Conservation (phyloP, 2,888 invertebrate genomes). For the Pinctada fucata region DNA sequence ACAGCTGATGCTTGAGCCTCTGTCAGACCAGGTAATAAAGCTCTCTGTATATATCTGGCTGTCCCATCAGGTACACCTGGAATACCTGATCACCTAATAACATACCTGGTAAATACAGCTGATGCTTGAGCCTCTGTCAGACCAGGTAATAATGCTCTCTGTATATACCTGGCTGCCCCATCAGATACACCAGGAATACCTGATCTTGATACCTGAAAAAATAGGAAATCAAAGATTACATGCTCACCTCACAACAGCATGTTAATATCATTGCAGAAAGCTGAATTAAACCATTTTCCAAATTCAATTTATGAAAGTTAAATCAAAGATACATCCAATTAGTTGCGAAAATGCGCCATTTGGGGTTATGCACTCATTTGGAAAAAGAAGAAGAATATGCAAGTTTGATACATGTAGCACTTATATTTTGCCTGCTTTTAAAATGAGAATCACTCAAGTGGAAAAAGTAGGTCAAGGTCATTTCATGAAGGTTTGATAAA, state of each 20-base stretch:
- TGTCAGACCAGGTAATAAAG: constrained; percentile 90
- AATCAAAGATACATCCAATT: no score
- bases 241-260: no score
- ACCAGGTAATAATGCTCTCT: constrained; percentile 84
- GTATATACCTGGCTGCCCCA: constrained; percentile 94
- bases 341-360: no score
- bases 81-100: constrained; percentile 81
- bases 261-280: no score
- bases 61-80: constrained; percentile 94
- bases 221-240: background rate
- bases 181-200: constrained; percentile 87
- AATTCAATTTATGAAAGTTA: background rate
- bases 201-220: constrained; percentile 31
- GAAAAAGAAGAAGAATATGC: no score
- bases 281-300: no score
- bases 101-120: constrained; percentile 89
- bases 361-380: no score
- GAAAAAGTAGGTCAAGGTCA: no score
- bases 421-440: no score
- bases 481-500: no score
- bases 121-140: constrained; percentile 96
- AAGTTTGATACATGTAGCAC: no score
- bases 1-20: constrained; percentile 88
- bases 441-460: no score
- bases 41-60: constrained; percentile 93